These are phyloP conservation scores for Isaurus tuberculatus DNA, from an alignment of 92 coral and sea anemone genomes.

Conservation along the genomic window DNA sequence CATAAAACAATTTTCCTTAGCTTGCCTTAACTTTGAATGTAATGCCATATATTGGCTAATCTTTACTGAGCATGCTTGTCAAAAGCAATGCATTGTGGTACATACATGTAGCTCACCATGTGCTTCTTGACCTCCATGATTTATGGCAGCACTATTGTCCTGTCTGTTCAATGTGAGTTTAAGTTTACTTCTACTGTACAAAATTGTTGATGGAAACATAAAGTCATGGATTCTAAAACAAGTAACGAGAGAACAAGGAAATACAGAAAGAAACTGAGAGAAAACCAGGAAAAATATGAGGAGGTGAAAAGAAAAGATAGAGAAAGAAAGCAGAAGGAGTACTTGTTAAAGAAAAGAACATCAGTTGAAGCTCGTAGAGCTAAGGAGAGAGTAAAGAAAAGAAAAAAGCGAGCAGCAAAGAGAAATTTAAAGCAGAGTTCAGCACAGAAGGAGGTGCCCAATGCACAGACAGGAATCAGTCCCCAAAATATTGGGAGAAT, in stretches of 20 bases:
- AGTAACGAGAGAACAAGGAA: constrained; percentile 57
- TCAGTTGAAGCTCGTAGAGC: constrained; percentile 35
- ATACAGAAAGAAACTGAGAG: constrained; percentile 54
- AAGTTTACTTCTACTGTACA: constrained; percentile 1
- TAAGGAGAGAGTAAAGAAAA: constrained; percentile 50
- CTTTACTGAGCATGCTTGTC: constrained; percentile 14
- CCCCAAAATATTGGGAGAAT: constrained; percentile 64
- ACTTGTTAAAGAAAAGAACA: constrained; percentile 26
- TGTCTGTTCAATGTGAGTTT: constrained; percentile 8
- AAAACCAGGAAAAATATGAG: constrained; percentile 32
- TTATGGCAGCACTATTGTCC: constrained; percentile 21
- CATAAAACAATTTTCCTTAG: neutral
- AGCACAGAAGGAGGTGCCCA: constrained; percentile 18
- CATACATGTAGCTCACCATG: constrained; percentile 40
- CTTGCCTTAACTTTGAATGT: constrained; percentile 22
- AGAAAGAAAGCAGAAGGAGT: constrained; percentile 50
- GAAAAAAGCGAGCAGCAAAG: constrained; percentile 41
- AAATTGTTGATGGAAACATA: constrained; percentile 25
- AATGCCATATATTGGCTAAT: constrained; percentile 11
- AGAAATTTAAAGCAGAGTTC: neutral
- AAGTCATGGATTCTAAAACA: constrained; percentile 44
- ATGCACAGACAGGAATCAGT: constrained; percentile 46
- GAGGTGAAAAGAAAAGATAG: constrained; percentile 58
- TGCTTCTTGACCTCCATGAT: constrained; percentile 32
- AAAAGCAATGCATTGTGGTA: constrained; percentile 31